Evolutionary conservation across 2,888 invertebrate species (phyloP), one percentile per base, ranked within the genome.

Genomic region (Lathronympha strigana): DNA sequence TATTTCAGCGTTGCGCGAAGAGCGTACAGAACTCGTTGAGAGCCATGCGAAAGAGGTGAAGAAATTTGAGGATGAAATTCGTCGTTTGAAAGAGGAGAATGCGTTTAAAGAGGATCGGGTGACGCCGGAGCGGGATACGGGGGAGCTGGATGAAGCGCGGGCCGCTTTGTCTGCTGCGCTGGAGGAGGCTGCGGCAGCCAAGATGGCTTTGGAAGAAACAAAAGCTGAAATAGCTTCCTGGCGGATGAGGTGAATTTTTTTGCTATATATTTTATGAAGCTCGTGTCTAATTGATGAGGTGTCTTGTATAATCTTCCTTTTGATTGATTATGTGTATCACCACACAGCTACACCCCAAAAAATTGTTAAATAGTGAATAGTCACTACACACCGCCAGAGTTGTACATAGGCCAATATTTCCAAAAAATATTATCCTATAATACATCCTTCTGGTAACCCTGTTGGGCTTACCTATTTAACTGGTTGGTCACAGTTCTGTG

Each of bases 91-190:
- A 77, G 87, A 90, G 55, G 86, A 87, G 72, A 80, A 83, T 47
- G 75, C 75, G 0, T 69, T 76, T 8, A 83, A 82, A 68, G 79
- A 76, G 1, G 75, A 66, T 0, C 69, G 82, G 0, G 78, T 79
- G 17, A 84, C 83, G 47, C 90, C 90, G 0, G 86, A 82, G 49
- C 80, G 80, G 0, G 88, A 90, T 72, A 83, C 80, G 49, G 73
- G 79, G 0, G 91, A 91, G 68, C 73, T 90, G 5, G 91, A 91
- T 5, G 90, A 90, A 67, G 78, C 82, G 0, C 80, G 81, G 13
- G 72, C 76, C 5, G 82, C 84, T 13, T 77, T 86, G 4, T 77
- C 76, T 8, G 71, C 73, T 4, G 87, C 86, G 0, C 67, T 83
- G 19, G 74, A 80, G 2, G 90, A 91, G 67, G 82, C 85, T 0